These are phyloP conservation scores for Macaria notata DNA, from an alignment of 2,888 invertebrate genomes.

Conservation along the genomic window DNA sequence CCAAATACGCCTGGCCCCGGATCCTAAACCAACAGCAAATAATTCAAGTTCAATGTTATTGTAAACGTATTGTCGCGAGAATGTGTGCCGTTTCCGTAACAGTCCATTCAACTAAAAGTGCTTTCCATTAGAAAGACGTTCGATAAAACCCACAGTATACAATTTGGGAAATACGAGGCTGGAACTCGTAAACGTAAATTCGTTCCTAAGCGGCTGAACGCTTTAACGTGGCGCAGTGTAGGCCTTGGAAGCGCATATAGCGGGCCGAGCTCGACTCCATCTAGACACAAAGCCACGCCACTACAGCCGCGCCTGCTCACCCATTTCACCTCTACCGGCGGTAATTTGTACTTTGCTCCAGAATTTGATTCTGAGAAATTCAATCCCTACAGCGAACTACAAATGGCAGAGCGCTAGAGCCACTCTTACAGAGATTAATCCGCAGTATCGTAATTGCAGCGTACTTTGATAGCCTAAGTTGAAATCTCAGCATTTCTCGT, in stretches of 20 bases:
- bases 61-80: slow-evolving; percentile 21
- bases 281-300: slow-evolving; percentile 46
- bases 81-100: slow-evolving; percentile 28
- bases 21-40: slow-evolving; percentile 24
- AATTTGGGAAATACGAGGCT: slow-evolving; percentile 50
- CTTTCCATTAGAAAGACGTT: slow-evolving; percentile 47
- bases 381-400: slow-evolving; percentile 34
- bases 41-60: slow-evolving; percentile 24
- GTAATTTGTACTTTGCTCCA: slow-evolving; percentile 55
- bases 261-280: slow-evolving; percentile 42
- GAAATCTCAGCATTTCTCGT: slow-evolving; percentile 3
- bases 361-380: slow-evolving; percentile 51
- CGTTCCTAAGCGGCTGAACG: slow-evolving; percentile 52
- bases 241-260: slow-evolving; percentile 53
- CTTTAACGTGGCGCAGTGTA: slow-evolving; percentile 47
- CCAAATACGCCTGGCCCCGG: slow-evolving; percentile 1
- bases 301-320: slow-evolving; percentile 35
- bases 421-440: slow-evolving; percentile 48
- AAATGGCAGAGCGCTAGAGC: slow-evolving; percentile 20
- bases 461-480: slow-evolving; percentile 32
- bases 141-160: slow-evolving; percentile 48
- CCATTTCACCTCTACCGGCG: slow-evolving; percentile 45
- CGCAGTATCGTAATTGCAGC: slow-evolving; percentile 38
- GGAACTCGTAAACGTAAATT: slow-evolving; percentile 60
- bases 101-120: slow-evolving; percentile 33